Conservation (phyloP, 2,113 vertebrate species). For the Heteronetta atricapilla region DNA sequence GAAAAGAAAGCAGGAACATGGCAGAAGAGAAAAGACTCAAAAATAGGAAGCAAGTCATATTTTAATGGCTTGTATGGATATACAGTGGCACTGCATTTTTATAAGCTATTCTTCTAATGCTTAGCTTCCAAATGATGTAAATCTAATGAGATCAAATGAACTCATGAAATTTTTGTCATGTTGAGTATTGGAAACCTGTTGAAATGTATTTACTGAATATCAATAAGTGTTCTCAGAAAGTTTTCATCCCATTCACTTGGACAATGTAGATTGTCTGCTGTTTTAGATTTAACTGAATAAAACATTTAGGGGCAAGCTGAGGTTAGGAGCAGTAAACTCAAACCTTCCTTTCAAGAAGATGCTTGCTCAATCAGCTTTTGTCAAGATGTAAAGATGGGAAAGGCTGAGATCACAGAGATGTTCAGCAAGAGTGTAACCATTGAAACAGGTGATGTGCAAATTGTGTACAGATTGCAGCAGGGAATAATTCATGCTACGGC, state of each 20-base stretch:
- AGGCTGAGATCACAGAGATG: neutral
- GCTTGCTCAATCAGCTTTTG: neutral
- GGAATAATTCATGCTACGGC: neutral
- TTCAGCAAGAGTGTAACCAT: neutral
- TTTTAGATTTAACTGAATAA: neutral
- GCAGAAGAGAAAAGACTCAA: neutral
- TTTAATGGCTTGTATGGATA: neutral
- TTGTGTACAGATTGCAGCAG: neutral
- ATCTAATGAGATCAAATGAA: neutral
- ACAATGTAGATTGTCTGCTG: neutral
- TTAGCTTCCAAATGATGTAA: neutral
- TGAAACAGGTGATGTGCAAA: accelerated
- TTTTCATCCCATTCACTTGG: neutral
- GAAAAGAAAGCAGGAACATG: neutral
- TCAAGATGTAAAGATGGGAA: neutral
- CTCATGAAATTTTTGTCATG: neutral
- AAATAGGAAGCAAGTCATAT: neutral
- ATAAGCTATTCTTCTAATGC: neutral
- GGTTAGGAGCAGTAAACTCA: neutral
- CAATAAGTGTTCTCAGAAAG: neutral
- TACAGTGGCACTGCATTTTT: neutral
- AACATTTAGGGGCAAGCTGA: neutral
- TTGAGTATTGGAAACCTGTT: neutral
- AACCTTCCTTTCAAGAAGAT: neutral
- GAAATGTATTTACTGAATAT: neutral